These are phyloP conservation scores for Helarctos malayanus DNA, from an alignment of 2,797 vertebrate species.

Conservation along the genomic window DNA sequence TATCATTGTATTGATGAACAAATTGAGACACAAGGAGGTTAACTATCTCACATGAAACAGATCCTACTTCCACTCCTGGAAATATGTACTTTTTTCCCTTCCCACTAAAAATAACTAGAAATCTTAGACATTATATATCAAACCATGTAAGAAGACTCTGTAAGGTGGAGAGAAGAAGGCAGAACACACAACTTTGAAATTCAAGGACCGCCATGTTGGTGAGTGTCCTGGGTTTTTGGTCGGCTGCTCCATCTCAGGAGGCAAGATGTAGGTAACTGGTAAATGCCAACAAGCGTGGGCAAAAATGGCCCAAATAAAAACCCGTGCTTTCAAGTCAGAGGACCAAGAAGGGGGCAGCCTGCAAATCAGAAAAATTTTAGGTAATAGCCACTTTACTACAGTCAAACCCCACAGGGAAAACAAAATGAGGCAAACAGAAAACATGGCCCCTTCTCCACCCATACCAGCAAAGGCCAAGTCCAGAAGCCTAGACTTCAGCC, in stretches of 20 bases:
- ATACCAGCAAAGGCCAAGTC: not conserved
- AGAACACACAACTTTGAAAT: not conserved
- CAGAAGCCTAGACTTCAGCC: not conserved
- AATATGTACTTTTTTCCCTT: not conserved
- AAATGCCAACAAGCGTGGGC: not conserved
- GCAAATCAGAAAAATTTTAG: not conserved
- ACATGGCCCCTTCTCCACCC: not conserved
- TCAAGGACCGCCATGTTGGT: not conserved
- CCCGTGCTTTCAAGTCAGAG: not conserved
- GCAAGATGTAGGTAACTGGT: not conserved
- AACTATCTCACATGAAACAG: constrained; percentile 34
- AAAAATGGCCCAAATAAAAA: not conserved
- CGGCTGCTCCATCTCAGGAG: not conserved
- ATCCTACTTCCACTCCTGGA: constrained; percentile 1
- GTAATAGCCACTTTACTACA: not conserved
- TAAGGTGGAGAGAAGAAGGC: not conserved
- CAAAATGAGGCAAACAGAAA: not conserved
- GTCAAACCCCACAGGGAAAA: not conserved
- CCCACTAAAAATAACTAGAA: not conserved
- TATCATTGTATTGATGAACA: not conserved
- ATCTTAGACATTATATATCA: not conserved
- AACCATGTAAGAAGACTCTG: not conserved
- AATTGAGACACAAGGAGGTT: not conserved
- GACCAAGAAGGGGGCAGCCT: not conserved
- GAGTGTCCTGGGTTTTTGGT: not conserved